Base-by-base conservation (phyloP, 2,888 invertebrate genomes). In the Sarcophaga caerulescens region DNA sequence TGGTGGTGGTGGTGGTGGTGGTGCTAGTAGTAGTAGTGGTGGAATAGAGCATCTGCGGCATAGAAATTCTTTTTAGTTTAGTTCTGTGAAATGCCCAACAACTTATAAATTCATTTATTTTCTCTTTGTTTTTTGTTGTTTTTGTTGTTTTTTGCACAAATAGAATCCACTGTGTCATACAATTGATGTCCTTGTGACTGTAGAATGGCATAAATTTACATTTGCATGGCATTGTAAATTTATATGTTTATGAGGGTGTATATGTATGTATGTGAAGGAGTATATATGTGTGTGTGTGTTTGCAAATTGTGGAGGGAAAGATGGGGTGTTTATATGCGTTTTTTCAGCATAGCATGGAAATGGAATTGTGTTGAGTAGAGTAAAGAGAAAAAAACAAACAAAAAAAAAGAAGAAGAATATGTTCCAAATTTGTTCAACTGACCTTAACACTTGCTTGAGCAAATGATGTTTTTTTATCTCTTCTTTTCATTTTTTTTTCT, bases 171-270 rank as follows among this genome's bases (percentile, higher is more conserved):
- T 71, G 3, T 19, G 2, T 52, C 44, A 23, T n/a, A 77, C 77
- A 82, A 82, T 71, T 82, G 8, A 82, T 70, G 71, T 82, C 82
- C 76, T 82, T 77, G 82, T 60, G 57, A 66, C 52, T 71, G 73
- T 63, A 73, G 59, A 74, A 81, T 69, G 57, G 44, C 62, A 69
- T 60, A 74, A 11, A 47, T 81, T 60, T 52, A 14, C 35, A 35
- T 35, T 35, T 3, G 35, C 35, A 35, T 35, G 8, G 8, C 35
- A 35, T 35, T 35, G 35, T 35, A 35, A 35, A 35, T 35, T 35
- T 35, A 35, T 35, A 35, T 35, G 35, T 35, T 35, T 35, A 35
- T 35, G 35, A 35, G 35, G 35, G 35, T 52, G 52, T 52, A 17
- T 17, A 4, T 52, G 47, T 11, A 47, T n/a, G n/a, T n/a, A n/a